Percentiles rank a stretch among this genome's conserved stretches.
Conservation (phyloP, 2,888 invertebrate genomes). For the Eustalomyia histrio region DNA sequence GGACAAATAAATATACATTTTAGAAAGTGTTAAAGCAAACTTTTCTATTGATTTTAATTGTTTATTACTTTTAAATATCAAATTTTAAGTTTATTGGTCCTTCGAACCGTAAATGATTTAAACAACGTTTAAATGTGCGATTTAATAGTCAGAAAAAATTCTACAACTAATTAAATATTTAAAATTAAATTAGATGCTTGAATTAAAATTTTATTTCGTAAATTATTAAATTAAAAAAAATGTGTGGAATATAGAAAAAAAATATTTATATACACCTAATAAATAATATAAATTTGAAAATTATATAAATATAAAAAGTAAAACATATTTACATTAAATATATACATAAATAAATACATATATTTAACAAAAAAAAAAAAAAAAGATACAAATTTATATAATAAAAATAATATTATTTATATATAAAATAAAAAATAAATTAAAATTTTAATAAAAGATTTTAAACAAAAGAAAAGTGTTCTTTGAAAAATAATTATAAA, state of each 20-base stretch:
- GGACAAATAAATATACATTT: no score
- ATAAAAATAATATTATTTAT: constrained; percentile 58
- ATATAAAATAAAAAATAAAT: constrained; percentile 56
- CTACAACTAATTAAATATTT: not conserved
- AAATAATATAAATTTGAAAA: constrained; percentile 32
- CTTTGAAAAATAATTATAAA: constrained; percentile 32
- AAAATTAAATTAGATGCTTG: not conserved
- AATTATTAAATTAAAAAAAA: constrained; percentile 14
- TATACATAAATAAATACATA: constrained; percentile 23
- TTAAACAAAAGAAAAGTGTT: constrained; percentile 55
- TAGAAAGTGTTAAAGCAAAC: no score
- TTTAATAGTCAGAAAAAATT: no score
- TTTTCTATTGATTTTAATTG: no score
- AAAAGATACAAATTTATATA: constrained; percentile 59
- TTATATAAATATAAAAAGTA: constrained; percentile 60
- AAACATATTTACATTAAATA: constrained; percentile 53
- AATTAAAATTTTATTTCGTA: not conserved
- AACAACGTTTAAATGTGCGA: not conserved
- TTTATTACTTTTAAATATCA: no score
- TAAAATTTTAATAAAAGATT: constrained; percentile 45
- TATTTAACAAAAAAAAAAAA: constrained; percentile 61
- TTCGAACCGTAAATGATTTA: not conserved
- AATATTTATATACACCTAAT: constrained; percentile 65
- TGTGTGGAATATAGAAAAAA: constrained; percentile 40
- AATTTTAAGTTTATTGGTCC: not conserved